Evolutionary conservation across 2,797 vertebrate species (phyloP).

Genomic region (Enteromius radiatus): DNA sequence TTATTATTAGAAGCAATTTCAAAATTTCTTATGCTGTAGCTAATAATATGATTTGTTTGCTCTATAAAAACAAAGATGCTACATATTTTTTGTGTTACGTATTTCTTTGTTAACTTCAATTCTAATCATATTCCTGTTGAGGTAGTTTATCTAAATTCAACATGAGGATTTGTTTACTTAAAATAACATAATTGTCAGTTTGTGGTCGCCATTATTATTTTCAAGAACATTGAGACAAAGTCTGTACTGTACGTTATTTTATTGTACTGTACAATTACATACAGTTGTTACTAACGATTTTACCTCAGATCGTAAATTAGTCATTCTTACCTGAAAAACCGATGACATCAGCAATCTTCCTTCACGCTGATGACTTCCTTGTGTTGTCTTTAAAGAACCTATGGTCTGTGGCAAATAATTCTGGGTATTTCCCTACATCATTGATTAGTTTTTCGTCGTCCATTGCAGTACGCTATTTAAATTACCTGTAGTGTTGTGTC

Average conservation of each 20-base stretch:
- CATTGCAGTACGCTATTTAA: background rate
- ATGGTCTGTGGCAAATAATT: background rate
- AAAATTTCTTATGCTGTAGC: background rate
- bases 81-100: background rate
- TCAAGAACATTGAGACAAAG: too few relatives aligned
- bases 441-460: background rate
- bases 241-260: too few relatives aligned
- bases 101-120: background rate
- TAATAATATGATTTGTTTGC: background rate
- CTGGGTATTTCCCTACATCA: background rate
- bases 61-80: background rate
- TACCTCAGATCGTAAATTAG: too few relatives aligned
- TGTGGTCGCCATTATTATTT: too few relatives aligned
- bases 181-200: too few relatives aligned
- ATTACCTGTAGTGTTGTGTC: background rate
- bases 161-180: too few relatives aligned
- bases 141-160: background rate
- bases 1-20: background rate
- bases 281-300: too few relatives aligned
- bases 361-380: background rate
- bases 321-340: too few relatives aligned
- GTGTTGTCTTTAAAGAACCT: background rate
- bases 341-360: too few relatives aligned
- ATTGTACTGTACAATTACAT: too few relatives aligned
- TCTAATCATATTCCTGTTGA: background rate